phyloP scores from a whole-genome alignment of 1,140 invertebrate genomes.

The Saccostrea echinata region DNA sequence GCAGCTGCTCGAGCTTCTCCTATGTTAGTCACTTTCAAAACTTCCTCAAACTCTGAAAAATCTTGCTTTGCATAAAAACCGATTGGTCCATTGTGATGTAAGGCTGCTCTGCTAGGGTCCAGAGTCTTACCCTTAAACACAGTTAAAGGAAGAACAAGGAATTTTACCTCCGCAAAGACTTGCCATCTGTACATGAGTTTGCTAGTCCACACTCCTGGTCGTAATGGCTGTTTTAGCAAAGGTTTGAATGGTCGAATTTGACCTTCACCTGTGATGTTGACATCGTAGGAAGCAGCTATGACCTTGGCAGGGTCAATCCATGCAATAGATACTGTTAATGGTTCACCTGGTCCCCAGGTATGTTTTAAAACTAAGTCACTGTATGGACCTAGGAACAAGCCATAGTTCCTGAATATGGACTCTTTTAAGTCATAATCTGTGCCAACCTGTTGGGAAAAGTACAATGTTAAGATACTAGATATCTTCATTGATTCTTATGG shows the following conservation, averaged over 20 bases:
- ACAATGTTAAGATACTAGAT: not conserved
- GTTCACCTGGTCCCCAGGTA: conserved; percentile 83
- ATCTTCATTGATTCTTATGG: no score
- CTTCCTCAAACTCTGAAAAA: conserved; percentile 69
- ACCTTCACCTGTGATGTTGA: conserved; percentile 73
- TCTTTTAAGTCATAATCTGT: conserved; percentile 97
- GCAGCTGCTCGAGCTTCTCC: conserved; percentile 58
- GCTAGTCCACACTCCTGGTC: conserved; percentile 92
- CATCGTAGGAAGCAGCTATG: conserved; percentile 88
- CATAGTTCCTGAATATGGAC: conserved; percentile 92
- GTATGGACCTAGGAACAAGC: conserved; percentile 89
- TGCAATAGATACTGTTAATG: conserved; percentile 87
- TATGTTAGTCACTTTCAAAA: conserved; percentile 64
- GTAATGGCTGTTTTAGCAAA: conserved; percentile 87
- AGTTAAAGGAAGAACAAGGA: conserved; percentile 81
- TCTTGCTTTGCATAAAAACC: conserved; percentile 69
- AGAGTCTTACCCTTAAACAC: conserved; percentile 70
- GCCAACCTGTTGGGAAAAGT: conserved; percentile 84
- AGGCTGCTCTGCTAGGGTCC: conserved; percentile 82
- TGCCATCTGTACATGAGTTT: conserved; percentile 86
- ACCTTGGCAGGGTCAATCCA: conserved; percentile 92
- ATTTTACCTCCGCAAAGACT: conserved; percentile 87
- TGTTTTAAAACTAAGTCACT: conserved; percentile 89
- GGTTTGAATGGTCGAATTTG: conserved; percentile 85
- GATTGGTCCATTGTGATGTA: conserved; percentile 69